phyloP scores from a whole-genome alignment of 2,113 vertebrate genomes.

The Hyaena hyaena region DNA sequence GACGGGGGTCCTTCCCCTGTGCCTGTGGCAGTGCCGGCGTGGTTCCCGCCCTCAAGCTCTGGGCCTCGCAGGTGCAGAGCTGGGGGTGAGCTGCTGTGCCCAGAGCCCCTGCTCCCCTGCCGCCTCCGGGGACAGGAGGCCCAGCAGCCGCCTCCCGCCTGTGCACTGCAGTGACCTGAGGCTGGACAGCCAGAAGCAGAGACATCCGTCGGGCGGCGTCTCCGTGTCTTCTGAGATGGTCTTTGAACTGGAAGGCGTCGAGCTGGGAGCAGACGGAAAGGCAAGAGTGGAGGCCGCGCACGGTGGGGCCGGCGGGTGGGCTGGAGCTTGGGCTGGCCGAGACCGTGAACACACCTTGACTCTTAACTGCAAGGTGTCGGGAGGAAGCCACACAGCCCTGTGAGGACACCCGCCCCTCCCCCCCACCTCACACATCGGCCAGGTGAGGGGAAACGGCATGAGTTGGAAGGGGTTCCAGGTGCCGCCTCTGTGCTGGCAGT shows the following conservation, averaged over 20 bases:
- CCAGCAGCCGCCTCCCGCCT: background rate
- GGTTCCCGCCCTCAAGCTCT: too few species aligned
- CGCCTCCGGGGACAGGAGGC: background rate
- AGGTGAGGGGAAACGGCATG: accelerated
- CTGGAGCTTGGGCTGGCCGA: accelerated
- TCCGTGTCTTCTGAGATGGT: conserved; percentile 94
- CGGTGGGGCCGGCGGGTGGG: accelerated
- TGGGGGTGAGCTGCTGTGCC: background rate
- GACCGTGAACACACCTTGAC: background rate
- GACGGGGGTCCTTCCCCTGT: background rate
- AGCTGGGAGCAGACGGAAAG: conserved; percentile 94
- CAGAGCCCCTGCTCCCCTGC: background rate
- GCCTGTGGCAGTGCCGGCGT: too few species aligned
- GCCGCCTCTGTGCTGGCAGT: background rate
- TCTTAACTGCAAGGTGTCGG: accelerated
- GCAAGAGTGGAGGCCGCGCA: conserved; percentile 78
- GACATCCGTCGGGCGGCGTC: conserved; percentile 95
- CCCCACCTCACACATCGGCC: background rate
- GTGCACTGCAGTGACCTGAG: conserved; percentile 89
- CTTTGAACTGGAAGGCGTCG: conserved; percentile 95
- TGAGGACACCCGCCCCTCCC: accelerated
- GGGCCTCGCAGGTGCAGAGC: too few species aligned
- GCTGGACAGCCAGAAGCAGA: conserved; percentile 93
- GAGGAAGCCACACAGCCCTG: background rate
- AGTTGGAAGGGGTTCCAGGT: background rate